A percentile compares a stretch with the other conserved stretches of the same genome.
Evolutionary conservation across 1,140 invertebrate species (phyloP).

Genomic region (Polypedilum pembai): DNA sequence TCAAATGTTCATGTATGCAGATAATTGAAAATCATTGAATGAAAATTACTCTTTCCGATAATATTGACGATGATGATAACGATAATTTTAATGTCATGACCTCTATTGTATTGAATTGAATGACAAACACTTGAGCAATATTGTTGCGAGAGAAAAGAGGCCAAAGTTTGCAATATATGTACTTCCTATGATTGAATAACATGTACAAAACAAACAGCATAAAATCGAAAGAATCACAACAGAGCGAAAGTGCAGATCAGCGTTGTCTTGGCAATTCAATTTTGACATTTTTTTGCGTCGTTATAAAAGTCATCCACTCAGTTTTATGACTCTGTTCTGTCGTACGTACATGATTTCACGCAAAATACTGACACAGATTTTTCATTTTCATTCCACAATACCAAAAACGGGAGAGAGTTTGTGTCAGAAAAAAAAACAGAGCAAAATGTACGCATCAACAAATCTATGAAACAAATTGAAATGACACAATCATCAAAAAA

Average conservation of each 20-base stretch:
- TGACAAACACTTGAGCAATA: too few species aligned
- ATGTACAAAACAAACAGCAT: too few species aligned
- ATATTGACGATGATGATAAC: too few species aligned
- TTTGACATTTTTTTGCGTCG: neutral
- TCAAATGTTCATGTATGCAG: conserved; percentile 9
- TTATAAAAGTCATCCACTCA: neutral
- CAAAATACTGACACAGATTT: neutral
- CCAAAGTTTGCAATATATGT: too few species aligned
- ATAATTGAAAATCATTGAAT: conserved; percentile 4
- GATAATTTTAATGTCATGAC: neutral
- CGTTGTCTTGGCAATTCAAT: neutral
- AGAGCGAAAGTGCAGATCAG: neutral
- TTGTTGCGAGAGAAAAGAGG: too few species aligned
- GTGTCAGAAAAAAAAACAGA: neutral
- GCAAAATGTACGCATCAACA: conserved; percentile 3
- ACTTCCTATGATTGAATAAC: too few species aligned
- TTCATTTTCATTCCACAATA: neutral
- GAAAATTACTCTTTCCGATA: too few species aligned
- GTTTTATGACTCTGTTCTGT: neutral
- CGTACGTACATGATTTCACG: neutral
- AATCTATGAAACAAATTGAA: conserved; percentile 19
- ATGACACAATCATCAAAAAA: conserved; percentile 18
- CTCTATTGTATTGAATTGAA: neutral
- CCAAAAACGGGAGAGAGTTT: neutral
- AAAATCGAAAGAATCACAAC: too few species aligned